Base-by-base conservation (phyloP, 2,888 invertebrate species). In the Ophion ellenae region DNA sequence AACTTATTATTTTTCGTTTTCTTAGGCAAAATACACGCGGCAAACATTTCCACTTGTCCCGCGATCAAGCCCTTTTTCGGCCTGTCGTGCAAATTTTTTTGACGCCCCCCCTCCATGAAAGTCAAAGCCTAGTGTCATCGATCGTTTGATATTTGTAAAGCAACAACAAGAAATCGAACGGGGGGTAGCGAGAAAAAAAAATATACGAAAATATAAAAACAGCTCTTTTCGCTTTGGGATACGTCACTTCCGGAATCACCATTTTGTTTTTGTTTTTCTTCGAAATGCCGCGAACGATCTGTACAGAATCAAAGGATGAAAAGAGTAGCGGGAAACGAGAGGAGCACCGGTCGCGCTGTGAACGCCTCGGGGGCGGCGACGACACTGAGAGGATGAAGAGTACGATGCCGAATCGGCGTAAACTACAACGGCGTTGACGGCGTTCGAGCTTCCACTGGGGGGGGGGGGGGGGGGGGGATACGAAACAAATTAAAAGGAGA, bases 371-470 rank as follows among this genome's bases (percentile, higher is more conserved):
- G 10, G 10, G 17, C 24, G 45, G 77, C 28, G 47, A 73, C 20
- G 24, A 36, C 53, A 14, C 40, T 57, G 6, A 63, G 57, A 17
- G 63, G 36, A 63, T 69, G 14, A 63, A 69, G 28, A 78, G 32
- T 11, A 7, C 10, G 20, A 63, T 79, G 74, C 64, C 70, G 40
- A 79, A 78, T 47, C 61, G 79, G 81, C 78, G 75, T 76, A 67
- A 87, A 86, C 66, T 84, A 80, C n/a, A 75, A 82, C 20, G 14
- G 28, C 9, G 20, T 69, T 84, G 79, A 85, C 81, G 83, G 76
- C 70, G 80, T 80, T 69, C 74, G 88, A 89, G 88, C 89, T 89
- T 89, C 89, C 89, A 87, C 57, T 14, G 9, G 7, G 40, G 40
- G 40, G 7, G 1, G 57, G 70, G 57, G 20, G 36, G n/a, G 40